Evolutionary conservation across 2,888 invertebrate species (phyloP).

Genomic region (Dusona sp.): DNA sequence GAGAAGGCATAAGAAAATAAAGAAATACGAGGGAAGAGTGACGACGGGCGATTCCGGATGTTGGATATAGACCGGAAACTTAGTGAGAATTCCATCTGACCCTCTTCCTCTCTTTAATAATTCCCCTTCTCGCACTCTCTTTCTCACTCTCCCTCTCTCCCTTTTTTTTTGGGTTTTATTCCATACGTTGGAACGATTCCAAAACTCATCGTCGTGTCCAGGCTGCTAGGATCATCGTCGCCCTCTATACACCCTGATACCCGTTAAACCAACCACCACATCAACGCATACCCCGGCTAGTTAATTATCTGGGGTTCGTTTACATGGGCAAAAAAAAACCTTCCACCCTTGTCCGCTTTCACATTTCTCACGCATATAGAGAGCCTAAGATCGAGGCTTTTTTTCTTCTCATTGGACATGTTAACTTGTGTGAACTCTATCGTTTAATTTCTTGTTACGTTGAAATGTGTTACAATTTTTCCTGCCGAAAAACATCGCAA

Average conservation of each 20-base stretch:
- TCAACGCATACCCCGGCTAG: conserved; percentile 57
- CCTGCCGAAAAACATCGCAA: background rate
- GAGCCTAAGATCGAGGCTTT: background rate
- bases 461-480: background rate
- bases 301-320: conserved; percentile 75
- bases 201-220: conserved; percentile 72
- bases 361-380: background rate
- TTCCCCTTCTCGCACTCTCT: conserved; percentile 3
- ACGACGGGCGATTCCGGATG: conserved; percentile 41
- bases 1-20: conserved; percentile 8
- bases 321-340: conserved; percentile 56
- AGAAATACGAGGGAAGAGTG: conserved; percentile 18
- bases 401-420: background rate
- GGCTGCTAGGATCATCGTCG: conserved; percentile 33
- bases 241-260: conserved; percentile 27
- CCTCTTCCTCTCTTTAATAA: background rate
- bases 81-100: background rate
- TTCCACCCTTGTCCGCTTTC: background rate
- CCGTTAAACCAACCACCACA: conserved; percentile 22
- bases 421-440: background rate
- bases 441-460: background rate
- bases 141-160: background rate
- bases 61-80: conserved; percentile 24
- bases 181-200: conserved; percentile 71
- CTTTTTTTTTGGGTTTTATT: conserved; percentile 25